Base-by-base conservation (phyloP, 2,888 invertebrate genomes). In the Parnassius orleans region DNA sequence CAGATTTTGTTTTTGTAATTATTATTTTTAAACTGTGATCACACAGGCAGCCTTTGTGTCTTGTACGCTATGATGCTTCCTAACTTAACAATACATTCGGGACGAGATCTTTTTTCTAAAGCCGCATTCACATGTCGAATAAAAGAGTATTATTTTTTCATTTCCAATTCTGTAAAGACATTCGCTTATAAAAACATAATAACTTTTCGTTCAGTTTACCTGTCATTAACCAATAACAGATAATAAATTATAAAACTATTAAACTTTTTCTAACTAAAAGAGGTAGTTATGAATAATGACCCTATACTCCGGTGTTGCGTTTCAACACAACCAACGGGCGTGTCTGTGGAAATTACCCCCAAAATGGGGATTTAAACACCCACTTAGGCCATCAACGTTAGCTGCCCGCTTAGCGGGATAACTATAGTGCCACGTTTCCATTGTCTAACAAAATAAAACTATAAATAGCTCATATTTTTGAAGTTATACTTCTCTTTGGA, bases 351-450 rank as follows among this genome's bases (percentile, higher is more conserved):
- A 76, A 83, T 81, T 79, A 77, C 78, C 75, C 73, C 70, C 72
- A 74, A 78, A 83, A 83, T 81, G 81, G 79, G 77, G 75, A 76
- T 81, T 81, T 84, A 83, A 83, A 81, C 80, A 82, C 80, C 83
- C 84, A 81, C 79, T 84, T 83, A 81, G 67, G 73, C 80, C 80
- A 79, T 83, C 83, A 83, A 68, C 81, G 75, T 66, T 69, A 69
- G 75, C 70, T 72, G 72, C 65, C 64, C 71, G 70, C 68, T 76
- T 79, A 83, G 80, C 80, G 73, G 79, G 80, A 81, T 72, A 75
- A 75, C 73, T 75, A 67, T 50, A 64, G 53, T 5, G 3, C 75
- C 33, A 62, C 43, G 81, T 78, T 73, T 76, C 72, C 88, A 76
- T 75, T 86, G 74, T 71, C 9, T 1, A 12, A 51, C 43, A 42